Conservation (phyloP, 2,888 invertebrate genomes). For the Drosophila nigritarsus region DNA sequence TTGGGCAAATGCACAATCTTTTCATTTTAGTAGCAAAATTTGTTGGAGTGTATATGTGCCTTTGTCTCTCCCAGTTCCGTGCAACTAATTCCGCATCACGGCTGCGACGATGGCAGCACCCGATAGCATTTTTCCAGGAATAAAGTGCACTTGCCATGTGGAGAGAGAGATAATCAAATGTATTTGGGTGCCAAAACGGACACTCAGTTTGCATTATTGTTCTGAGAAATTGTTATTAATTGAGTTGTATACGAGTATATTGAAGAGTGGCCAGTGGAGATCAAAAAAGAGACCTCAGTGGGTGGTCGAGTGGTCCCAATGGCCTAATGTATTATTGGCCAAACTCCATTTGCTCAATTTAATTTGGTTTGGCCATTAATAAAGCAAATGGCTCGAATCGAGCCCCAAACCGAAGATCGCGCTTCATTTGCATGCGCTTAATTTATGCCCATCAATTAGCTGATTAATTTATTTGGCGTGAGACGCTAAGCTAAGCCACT, state of each 20-base stretch:
- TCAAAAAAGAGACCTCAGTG: not conserved
- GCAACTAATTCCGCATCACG: slow-evolving; percentile 69
- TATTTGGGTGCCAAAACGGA: slow-evolving; percentile 44
- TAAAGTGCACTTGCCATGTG: slow-evolving; percentile 35
- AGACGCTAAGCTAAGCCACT: slow-evolving; percentile 47
- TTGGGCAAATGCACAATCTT: not conserved
- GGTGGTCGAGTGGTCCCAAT: slow-evolving; percentile 31
- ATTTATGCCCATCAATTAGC: slow-evolving; percentile 78
- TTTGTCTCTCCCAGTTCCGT: slow-evolving; percentile 7
- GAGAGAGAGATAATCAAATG: slow-evolving; percentile 68
- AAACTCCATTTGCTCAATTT: slow-evolving; percentile 62
- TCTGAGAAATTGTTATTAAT: slow-evolving; percentile 85
- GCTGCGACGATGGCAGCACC: slow-evolving; percentile 60
- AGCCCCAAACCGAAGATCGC: slow-evolving; percentile 26
- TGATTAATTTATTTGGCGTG: slow-evolving; percentile 78
- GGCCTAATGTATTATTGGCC: slow-evolving; percentile 14
- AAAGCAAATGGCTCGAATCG: slow-evolving; percentile 35
- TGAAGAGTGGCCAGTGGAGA: not conserved
- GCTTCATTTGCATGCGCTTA: slow-evolving; percentile 67
- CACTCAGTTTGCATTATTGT: slow-evolving; percentile 73
- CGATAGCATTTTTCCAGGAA: slow-evolving; percentile 51
- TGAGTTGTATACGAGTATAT: slow-evolving; percentile 74
- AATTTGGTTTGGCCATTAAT: slow-evolving; percentile 71
- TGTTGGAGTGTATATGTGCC: not conserved
- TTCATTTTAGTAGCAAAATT: not conserved